Evolutionary conservation across 2,888 invertebrate species (phyloP).

Genomic region (Cantharis nigra): DNA sequence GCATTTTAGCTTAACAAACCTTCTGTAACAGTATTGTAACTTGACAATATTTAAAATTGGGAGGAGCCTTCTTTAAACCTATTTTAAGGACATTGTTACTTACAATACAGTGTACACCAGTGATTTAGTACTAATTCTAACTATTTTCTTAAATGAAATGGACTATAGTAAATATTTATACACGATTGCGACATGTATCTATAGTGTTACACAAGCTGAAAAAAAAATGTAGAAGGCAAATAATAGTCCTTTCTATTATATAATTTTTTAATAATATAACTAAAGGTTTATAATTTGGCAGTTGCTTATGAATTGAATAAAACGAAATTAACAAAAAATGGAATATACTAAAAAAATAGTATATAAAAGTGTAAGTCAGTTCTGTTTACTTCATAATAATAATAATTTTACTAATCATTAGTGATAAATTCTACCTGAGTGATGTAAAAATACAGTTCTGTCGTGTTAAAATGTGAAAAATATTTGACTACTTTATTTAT

Average conservation of each 20-base stretch:
- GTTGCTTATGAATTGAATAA: conserved; percentile 10
- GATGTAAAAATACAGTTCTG: conserved; percentile 41
- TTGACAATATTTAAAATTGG: no score
- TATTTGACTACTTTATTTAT: background rate
- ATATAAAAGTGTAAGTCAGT: conserved; percentile 30
- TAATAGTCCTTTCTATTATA: background rate
- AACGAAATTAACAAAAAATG: conserved; percentile 23
- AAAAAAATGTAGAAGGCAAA: background rate
- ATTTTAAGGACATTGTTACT: no score
- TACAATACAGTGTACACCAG: no score
- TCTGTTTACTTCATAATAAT: conserved; percentile 18
- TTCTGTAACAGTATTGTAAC: no score
- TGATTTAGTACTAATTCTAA: no score
- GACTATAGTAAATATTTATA: no score
- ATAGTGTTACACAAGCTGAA: background rate
- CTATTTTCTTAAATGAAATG: no score
- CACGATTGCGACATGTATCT: no score
- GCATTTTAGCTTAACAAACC: no score
- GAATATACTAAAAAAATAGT: conserved; percentile 24
- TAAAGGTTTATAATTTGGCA: conserved; percentile 2
- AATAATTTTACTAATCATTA: conserved; percentile 19
- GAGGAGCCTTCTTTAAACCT: no score
- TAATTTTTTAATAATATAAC: background rate
- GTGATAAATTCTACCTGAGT: conserved; percentile 42
- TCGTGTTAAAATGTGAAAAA: conserved; percentile 29